Conservation (phyloP, 2,888 invertebrate species). For the Drosophila melanocephala region DNA sequence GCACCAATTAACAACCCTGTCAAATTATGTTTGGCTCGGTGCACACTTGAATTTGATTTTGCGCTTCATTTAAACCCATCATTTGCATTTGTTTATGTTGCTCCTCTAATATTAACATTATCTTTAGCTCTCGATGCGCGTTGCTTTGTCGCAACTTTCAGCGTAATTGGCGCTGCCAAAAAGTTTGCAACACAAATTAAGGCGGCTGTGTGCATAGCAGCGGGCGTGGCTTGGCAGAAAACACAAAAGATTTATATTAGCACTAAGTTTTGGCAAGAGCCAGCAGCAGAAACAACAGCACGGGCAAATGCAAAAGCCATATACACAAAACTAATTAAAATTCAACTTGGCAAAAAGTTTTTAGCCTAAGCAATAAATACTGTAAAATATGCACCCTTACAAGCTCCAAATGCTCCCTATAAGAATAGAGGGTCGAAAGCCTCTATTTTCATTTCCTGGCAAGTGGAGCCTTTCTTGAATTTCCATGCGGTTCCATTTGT, state of each 20-base stretch:
- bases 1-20: slow-evolving; percentile 63
- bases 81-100: slow-evolving; percentile 64
- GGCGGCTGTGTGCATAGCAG: slow-evolving; percentile 6
- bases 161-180: slow-evolving; percentile 65
- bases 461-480: slow-evolving; percentile 61
- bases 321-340: slow-evolving; percentile 80
- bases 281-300: neutral
- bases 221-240: slow-evolving; percentile 29
- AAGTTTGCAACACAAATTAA: slow-evolving; percentile 64
- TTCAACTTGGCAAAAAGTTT: slow-evolving; percentile 79
- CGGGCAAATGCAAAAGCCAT: slow-evolving; percentile 51
- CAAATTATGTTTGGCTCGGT: slow-evolving; percentile 13
- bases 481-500: slow-evolving; percentile 77
- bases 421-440: slow-evolving; percentile 7
- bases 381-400: slow-evolving; percentile 72
- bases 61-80: slow-evolving; percentile 68
- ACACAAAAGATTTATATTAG: slow-evolving; percentile 68
- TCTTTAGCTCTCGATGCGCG: slow-evolving; percentile 15
- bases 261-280: slow-evolving; percentile 49
- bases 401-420: slow-evolving; percentile 3
- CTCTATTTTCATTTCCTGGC: slow-evolving; percentile 55
- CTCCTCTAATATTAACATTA: slow-evolving; percentile 44
- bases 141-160: slow-evolving; percentile 31
- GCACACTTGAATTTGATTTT: slow-evolving; percentile 59
- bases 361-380: slow-evolving; percentile 78